These are phyloP conservation scores for Lasioglossum lativentre DNA, from an alignment of 2,888 invertebrate genomes.

Conservation along the genomic window DNA sequence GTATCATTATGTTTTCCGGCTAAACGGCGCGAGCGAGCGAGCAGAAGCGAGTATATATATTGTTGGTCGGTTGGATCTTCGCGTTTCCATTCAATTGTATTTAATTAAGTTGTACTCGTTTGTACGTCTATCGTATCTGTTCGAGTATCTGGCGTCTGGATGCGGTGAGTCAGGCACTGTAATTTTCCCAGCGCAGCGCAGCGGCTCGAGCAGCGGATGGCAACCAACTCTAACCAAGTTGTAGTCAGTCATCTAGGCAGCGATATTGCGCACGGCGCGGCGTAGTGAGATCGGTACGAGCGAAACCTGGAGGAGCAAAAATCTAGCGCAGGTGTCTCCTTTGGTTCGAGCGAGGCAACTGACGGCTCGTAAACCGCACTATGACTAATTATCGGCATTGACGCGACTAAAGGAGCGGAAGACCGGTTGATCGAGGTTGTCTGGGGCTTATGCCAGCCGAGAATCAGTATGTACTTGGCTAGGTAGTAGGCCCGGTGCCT, in stretches of 20 bases:
- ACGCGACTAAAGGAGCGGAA: constrained; percentile 54
- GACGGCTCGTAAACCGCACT: constrained; percentile 54
- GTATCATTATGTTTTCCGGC: neutral
- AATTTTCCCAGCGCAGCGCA: constrained; percentile 9
- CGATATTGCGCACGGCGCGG: no score
- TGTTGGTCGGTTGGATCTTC: neutral
- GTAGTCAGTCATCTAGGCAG: neutral
- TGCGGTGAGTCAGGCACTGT: neutral
- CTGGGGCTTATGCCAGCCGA: constrained; percentile 11
- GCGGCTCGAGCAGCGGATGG: no score
- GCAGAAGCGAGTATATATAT: neutral
- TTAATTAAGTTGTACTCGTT: constrained; percentile 49
- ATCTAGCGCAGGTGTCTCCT: constrained; percentile 8
- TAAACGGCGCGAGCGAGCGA: neutral
- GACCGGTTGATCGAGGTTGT: constrained; percentile 55
- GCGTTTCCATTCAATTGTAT: neutral
- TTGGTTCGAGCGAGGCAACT: constrained; percentile 46
- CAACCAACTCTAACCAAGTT: neutral
- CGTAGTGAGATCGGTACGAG: neutral
- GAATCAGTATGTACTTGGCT: constrained; percentile 56
- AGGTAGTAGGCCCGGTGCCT: constrained; percentile 46
- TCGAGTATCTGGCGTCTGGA: constrained; percentile 20
- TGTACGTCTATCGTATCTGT: constrained; percentile 31
- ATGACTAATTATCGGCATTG: constrained; percentile 70
- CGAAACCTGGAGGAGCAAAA: neutral